Percentiles rank a stretch among this genome's conserved stretches.
Evolutionary conservation across 2,113 vertebrate species (phyloP).

Genomic region (Morone chrysops): DNA sequence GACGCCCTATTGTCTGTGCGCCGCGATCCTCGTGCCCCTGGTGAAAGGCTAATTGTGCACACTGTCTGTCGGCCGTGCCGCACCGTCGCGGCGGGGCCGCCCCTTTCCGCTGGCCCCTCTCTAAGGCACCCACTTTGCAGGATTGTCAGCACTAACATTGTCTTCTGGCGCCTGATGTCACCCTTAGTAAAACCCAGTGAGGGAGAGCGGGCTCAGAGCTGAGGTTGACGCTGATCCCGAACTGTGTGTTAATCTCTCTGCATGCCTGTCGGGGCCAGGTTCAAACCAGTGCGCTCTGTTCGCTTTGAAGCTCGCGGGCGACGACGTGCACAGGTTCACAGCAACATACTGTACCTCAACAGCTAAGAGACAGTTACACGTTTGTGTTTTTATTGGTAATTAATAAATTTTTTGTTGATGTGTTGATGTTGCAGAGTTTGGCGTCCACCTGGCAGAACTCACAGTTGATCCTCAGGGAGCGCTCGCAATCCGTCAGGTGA

Average conservation of each 20-base stretch:
- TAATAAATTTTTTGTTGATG: background rate
- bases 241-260: slow-evolving; percentile 38
- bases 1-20: slow-evolving; percentile 50
- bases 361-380: no score
- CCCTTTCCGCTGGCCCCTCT: slow-evolving; percentile 74
- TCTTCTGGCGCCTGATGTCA: slow-evolving; percentile 78
- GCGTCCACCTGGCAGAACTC: slow-evolving; percentile 96
- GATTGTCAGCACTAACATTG: slow-evolving; percentile 85
- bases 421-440: slow-evolving; percentile 88
- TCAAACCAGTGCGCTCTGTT: background rate
- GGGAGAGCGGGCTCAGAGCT: slow-evolving; percentile 26
- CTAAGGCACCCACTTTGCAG: slow-evolving; percentile 61
- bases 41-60: slow-evolving; percentile 67
- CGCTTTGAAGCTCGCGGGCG: background rate
- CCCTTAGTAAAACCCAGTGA: slow-evolving; percentile 70
- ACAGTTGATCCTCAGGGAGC: slow-evolving; percentile 96
- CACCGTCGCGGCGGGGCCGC: slow-evolving; percentile 27
- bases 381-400: no score
- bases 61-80: slow-evolving; percentile 15
- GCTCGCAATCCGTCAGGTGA: slow-evolving; percentile 96
- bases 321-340: no score
- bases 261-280: slow-evolving; percentile 18
- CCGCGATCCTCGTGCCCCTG: slow-evolving; percentile 21
- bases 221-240: slow-evolving; percentile 52
- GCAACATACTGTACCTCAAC: no score